phyloP scores from a whole-genome alignment of 2,888 invertebrate species.

The Lamellibrachia satsuma region DNA sequence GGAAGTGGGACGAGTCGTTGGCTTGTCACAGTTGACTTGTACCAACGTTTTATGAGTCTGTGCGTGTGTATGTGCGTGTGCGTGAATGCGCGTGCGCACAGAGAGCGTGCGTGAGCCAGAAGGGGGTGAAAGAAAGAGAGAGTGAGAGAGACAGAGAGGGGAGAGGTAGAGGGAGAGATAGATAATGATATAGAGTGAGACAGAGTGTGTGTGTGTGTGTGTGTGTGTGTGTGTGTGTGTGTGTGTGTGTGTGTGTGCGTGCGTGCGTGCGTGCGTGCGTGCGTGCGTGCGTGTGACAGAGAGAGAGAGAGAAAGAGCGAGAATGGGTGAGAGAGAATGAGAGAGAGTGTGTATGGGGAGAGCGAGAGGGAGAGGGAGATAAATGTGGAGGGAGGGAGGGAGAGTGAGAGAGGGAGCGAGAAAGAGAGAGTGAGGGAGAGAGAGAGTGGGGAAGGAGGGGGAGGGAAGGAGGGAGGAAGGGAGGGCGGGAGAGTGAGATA shows the following conservation, averaged over 20 bases:
- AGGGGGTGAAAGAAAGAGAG: neutral
- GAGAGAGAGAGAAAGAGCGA: too few relatives aligned
- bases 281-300: too few relatives aligned
- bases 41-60: too few relatives aligned
- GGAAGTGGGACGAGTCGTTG: neutral
- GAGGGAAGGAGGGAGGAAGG: neutral
- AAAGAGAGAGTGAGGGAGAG: neutral
- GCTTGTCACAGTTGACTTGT: too few relatives aligned
- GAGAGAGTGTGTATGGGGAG: slow-evolving; percentile 9
- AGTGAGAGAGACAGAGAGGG: neutral
- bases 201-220: neutral
- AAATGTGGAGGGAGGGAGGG: too few relatives aligned
- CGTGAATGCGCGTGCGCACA: too few relatives aligned
- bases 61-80: too few relatives aligned
- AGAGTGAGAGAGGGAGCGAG: neutral
- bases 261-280: too few relatives aligned
- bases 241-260: too few relatives aligned
- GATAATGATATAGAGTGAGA: slow-evolving; percentile 19
- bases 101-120: slow-evolving; percentile 1
- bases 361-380: neutral
- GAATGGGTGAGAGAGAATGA: neutral
- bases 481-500: too few relatives aligned
- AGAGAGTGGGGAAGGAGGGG: neutral
- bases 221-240: too few relatives aligned
- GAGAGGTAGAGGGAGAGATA: neutral